Percentiles rank a stretch among this genome's conserved stretches.
phyloP scores from a whole-genome alignment of 2,797 vertebrate species.

The Oryzias sinensis region DNA sequence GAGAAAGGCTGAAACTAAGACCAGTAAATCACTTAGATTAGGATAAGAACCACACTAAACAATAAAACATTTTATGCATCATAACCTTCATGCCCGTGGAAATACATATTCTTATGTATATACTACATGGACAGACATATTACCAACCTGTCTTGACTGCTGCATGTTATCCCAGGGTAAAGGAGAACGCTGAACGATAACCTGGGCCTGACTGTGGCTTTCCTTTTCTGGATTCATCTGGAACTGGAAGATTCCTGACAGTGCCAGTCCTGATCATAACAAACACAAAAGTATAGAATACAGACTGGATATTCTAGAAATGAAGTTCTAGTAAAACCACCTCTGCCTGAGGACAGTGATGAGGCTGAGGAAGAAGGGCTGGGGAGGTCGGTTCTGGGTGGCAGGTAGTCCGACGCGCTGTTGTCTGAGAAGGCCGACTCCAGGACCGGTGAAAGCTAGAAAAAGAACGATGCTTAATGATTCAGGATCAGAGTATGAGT shows the following conservation, averaged over 20 bases:
- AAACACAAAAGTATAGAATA: too few relatives aligned
- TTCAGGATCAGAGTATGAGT: neutral
- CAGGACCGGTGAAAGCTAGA: constrained; percentile 76
- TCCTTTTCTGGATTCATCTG: constrained; percentile 56
- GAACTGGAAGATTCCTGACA: constrained; percentile 49
- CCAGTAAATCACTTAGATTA: constrained; percentile 15
- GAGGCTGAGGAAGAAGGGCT: constrained; percentile 61
- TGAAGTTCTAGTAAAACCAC: constrained; percentile 8
- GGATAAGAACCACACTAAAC: too few relatives aligned
- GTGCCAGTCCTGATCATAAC: neutral
- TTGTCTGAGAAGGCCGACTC: constrained; percentile 74
- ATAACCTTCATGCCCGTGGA: too few relatives aligned
- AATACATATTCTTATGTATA: neutral
- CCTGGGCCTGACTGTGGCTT: constrained; percentile 32
- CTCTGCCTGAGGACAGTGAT: constrained; percentile 47
- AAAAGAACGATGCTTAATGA: neutral
- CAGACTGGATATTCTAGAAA: too few relatives aligned
- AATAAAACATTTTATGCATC: too few relatives aligned
- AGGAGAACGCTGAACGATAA: constrained; percentile 20
- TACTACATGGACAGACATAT: neutral
- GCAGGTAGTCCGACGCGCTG: constrained; percentile 65
- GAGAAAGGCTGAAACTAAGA: constrained; percentile 66
- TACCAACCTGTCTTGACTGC: constrained; percentile 51
- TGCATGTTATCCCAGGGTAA: constrained; percentile 46
- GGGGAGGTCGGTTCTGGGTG: constrained; percentile 32